Conservation (phyloP, 2,113 vertebrate species). For the Octodon degus region DNA sequence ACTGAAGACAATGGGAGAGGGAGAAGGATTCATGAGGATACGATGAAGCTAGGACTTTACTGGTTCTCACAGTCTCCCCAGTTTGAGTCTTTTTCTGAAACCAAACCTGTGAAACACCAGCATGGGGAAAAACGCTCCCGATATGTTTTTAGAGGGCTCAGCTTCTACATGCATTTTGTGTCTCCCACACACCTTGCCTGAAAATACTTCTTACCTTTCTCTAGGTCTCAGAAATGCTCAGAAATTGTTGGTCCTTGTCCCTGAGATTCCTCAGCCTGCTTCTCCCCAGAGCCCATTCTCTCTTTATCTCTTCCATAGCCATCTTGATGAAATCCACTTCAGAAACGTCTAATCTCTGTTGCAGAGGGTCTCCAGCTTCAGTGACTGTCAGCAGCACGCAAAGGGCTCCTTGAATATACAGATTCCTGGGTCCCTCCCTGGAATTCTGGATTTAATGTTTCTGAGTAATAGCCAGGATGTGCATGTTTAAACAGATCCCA, state of each 20-base stretch:
- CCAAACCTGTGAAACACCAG: not conserved
- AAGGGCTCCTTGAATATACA: not conserved
- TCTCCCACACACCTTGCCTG: not conserved
- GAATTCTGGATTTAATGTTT: not conserved
- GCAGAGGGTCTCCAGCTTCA: not conserved
- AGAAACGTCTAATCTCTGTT: accelerated
- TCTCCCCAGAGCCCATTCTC: not conserved
- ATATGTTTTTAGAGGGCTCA: not conserved
- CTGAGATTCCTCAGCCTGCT: not conserved
- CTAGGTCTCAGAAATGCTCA: not conserved
- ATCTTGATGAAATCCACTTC: not conserved
- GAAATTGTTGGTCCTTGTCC: not conserved
- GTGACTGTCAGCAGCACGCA: not conserved
- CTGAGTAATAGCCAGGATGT: not conserved
- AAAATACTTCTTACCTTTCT: not conserved
- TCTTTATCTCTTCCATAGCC: not conserved
- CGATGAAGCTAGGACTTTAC: accelerated
- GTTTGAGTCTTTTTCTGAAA: not conserved
- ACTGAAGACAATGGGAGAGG: not conserved
- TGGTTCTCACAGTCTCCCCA: accelerated
- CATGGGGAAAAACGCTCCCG: accelerated
- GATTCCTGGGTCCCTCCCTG: not conserved
- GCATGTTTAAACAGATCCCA: not conserved
- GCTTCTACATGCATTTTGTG: not conserved
- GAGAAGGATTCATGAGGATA: not conserved